phyloP scores from a whole-genome alignment of 2,888 invertebrate species.

The Lasius platythorax region DNA sequence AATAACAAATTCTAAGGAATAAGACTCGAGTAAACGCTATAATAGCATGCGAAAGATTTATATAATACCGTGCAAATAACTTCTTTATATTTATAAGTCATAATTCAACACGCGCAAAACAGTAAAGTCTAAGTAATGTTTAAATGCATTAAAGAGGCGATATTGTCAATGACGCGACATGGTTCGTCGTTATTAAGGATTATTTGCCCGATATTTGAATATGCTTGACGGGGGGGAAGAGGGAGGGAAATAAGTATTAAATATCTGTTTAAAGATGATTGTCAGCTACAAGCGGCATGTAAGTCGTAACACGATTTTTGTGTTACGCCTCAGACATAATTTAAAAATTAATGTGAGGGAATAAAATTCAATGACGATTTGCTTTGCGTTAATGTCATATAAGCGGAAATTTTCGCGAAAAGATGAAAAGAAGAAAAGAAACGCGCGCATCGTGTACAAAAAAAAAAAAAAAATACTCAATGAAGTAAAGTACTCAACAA shows the following conservation, averaged over 20 bases:
- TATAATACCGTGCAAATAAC: background rate
- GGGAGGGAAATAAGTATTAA: background rate
- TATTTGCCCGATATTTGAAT: background rate
- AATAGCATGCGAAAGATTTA: background rate
- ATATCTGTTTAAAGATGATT: background rate
- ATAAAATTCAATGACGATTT: background rate
- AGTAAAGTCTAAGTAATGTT: background rate
- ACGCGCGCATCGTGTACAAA: background rate
- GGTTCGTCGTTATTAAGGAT: slow-evolving; percentile 5
- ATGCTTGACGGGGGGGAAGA: background rate
- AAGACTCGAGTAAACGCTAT: background rate
- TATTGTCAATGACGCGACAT: background rate
- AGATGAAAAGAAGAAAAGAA: background rate
- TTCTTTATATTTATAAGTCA: background rate
- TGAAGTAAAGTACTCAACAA: background rate
- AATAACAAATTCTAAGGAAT: background rate
- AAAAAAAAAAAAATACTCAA: background rate
- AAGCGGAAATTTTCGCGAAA: background rate
- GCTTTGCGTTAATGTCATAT: background rate
- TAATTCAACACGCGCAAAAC: background rate
- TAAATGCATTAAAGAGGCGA: background rate
- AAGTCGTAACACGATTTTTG: background rate
- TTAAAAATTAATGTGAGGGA: background rate
- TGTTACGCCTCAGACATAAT: background rate
- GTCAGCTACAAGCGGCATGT: background rate